Base-by-base conservation (phyloP, 2,888 invertebrate species). In the Drosophila demipolita region DNA sequence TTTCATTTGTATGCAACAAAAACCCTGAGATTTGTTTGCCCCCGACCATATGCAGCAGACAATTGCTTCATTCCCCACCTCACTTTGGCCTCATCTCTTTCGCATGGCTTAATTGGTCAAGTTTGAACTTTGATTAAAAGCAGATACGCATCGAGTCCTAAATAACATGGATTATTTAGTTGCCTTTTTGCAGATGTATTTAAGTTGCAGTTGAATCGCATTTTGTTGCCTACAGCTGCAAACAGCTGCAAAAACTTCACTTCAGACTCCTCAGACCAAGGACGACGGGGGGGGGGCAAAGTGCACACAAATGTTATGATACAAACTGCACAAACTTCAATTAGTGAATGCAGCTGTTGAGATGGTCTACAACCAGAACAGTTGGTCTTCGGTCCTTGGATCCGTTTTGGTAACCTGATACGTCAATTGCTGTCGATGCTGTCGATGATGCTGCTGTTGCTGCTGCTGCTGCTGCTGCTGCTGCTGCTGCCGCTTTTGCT, bases 121-220 rank as follows among this genome's bases (percentile, higher is more conserved):
- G 67, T 58, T 70, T 73, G 57, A 73, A 59, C 68, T 72, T 77
- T 87, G 74, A 89, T 87, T 87, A 81, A 81, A 89, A 87, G 49
- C 49, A 64, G 71, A 66, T 68, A 40, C 42, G 33, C 38, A 57
- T 49, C 53, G 35, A 60, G 12, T 48, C 32, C 32, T 11, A 63
- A 52, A 42, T 40, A 61, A 54, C 29, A n/a, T 65, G 62, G 66
- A 65, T 63, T 76, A 65, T 80, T 88, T 67, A 70, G 69, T 88
- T 80, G 67, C 64, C 66, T 66, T 67, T 63, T 29, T 40, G 55
- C 20, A 57, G 52, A 61, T 59, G 57, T 40, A 73, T 38, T 60
- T 58, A 49, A 70, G 20, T 57, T 7, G 11, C 35, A 26, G 33
- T 32, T 53, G 26, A 59, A 33, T 26, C 42, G 60, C 29, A 61